Evolutionary conservation across 1,140 invertebrate species (phyloP), one percentile per base, ranked within the genome.

Genomic region (Argopecten irradians): DNA sequence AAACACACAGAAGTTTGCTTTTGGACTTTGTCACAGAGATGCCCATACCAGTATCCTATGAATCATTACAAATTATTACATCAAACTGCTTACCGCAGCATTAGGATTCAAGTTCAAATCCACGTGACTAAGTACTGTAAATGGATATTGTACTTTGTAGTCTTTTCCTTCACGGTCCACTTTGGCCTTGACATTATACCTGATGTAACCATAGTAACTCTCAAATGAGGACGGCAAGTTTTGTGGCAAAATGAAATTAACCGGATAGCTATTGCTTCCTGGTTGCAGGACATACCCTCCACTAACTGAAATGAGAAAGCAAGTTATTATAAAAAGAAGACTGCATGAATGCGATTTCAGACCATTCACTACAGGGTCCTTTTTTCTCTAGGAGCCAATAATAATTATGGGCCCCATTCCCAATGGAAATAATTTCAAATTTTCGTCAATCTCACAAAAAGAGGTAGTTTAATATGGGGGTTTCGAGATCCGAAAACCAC

Each of bases 161-260:
- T 94, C 93, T 88, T 91, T 92, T 8, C 85, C 43, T 8, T 93
- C 93, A 82, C 94, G 92, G 87, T 96, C 94, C 22, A 96, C 92
- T 14, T 92, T 94, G 16, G 93, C 94, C 85, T 94, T 94, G 32
- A 93, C 93, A 83, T 91, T 93, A 92, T 96, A 96, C 28, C 95
- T 91, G 5, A 96, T 94, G 82, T 86, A 84, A 83, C 90, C 90
- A 88, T 87, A 32, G 22, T 89, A 35, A 28, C 39, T 83, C 46
- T 89, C 89, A 84, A 87, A 89, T 32, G 89, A 89, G 22, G 86
- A 87, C 19, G 89, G 89, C 14, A 89, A 22, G 13, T 84, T 34
- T 32, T n/a, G 39, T 71, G 89, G 89, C 22, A 89, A 82, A 5
- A 43, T n/a, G 33, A 86, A 89, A 19, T 43, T 36, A 43, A 89